Conservation (phyloP, 2,888 invertebrate species). For the Orthonychiurus folsomi region DNA sequence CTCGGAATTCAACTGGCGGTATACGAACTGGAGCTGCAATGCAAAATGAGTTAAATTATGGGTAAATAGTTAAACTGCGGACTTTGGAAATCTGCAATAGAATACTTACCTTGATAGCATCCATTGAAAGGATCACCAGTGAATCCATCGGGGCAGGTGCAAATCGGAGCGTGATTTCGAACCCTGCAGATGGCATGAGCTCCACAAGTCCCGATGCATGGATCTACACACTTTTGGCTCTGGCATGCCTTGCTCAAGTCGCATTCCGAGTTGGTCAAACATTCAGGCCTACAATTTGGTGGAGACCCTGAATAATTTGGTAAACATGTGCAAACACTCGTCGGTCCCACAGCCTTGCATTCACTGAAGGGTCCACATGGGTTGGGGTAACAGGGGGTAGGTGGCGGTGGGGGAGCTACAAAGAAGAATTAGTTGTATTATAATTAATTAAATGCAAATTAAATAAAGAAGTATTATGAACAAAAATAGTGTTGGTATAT, state of each 20-base stretch:
- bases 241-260: slow-evolving; percentile 42
- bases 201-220: slow-evolving; percentile 47
- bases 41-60: too few relatives aligned
- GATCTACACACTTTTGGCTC: slow-evolving; percentile 42
- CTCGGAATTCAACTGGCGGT: slow-evolving; percentile 43
- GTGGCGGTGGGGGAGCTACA: too few relatives aligned
- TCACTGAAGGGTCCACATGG: slow-evolving; percentile 35
- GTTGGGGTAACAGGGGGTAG: slow-evolving; percentile 13
- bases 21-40: slow-evolving; percentile 71
- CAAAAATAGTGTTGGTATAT: too few relatives aligned
- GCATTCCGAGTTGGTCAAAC: slow-evolving; percentile 42
- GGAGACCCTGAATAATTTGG: slow-evolving; percentile 57
- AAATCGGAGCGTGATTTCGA: slow-evolving; percentile 56
- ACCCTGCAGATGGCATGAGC: slow-evolving; percentile 52
- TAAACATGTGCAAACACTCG: slow-evolving; percentile 67
- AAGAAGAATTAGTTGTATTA: too few relatives aligned
- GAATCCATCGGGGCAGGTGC: slow-evolving; percentile 53
- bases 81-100: too few relatives aligned
- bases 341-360: slow-evolving; percentile 28
- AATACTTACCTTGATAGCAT: too few relatives aligned
- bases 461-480: too few relatives aligned
- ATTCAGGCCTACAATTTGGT: slow-evolving; percentile 39
- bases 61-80: too few relatives aligned
- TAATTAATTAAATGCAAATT: too few relatives aligned
- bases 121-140: slow-evolving; percentile 45